Base-by-base conservation (phyloP, 1,140 invertebrate species). In the Maniola jurtina region DNA sequence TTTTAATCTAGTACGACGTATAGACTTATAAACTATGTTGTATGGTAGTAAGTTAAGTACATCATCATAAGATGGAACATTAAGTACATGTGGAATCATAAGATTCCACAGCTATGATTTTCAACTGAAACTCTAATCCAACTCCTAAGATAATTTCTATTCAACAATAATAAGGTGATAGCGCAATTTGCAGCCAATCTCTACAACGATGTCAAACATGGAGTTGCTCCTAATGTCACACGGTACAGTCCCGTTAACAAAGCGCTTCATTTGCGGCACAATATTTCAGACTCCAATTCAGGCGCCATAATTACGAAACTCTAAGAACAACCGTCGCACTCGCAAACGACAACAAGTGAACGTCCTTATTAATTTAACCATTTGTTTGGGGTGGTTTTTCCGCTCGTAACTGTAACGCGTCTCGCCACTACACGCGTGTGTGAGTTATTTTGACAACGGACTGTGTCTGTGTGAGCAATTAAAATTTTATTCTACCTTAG, bases 401-500 rank as follows among this genome's bases (percentile, higher is more conserved):
- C 78, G 76, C 72, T 77, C 73, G 80, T 80, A 80, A 79, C 73
- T 57, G 74, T 77, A 77, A 76, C 69, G 66, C 57, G 85, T 88
- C 83, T 88, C 82, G 83, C 75, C 78, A 55, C 50, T 60, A 38
- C 66, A 73, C 60, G 71, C 63, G 73, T 79, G 81, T 86, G 75
- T 64, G 54, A 13, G 70, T 58, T 40, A 45, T 48, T 70, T 52
- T 71, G 70, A 64, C 61, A 71, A 61, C 57, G 62, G 48, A 66
- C 63, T 61, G 73, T 68, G 73, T 83, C 72, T 86, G 81, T 88
- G 84, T 85, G 78, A 79, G 81, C 86, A 89, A 87, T 89, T 89
- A 89, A 89, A 89, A 89, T 90, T 90, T 87, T 88, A 90, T 90
- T 87, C 83, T 77, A 88, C 87, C 86, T 90, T 86, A 86, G 83